A percentile compares a stretch with the other conserved stretches of the same genome.
These are phyloP conservation scores for Eunapius fragilis DNA, from an alignment of 37 sponge, comb jelly and placozoan species.

Conservation along the genomic window DNA sequence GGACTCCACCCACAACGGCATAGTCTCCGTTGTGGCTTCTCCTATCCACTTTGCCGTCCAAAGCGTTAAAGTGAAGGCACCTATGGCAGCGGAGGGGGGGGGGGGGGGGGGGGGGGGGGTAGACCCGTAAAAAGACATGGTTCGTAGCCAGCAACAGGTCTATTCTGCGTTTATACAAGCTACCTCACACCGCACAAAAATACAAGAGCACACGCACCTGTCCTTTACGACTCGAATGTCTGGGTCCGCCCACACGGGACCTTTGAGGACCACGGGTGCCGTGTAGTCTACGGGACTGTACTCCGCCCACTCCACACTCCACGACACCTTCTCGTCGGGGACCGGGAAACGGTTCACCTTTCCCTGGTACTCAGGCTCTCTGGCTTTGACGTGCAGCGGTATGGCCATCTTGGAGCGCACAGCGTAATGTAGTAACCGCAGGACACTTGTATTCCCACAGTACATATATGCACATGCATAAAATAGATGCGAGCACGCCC, in stretches of 20 bases:
- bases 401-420: not conserved
- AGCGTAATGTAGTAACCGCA: too few relatives aligned
- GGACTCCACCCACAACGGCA: slow-evolving; percentile 53
- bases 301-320: slow-evolving; percentile 86
- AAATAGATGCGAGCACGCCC: too few relatives aligned
- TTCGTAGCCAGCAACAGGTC: too few relatives aligned
- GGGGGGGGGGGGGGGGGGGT: too few relatives aligned
- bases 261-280: slow-evolving; percentile 55
- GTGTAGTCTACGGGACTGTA: slow-evolving; percentile 95
- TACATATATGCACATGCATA: too few relatives aligned
- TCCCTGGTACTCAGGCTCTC: slow-evolving; percentile 49
- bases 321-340: slow-evolving; percentile 90
- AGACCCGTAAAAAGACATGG: too few relatives aligned
- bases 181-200: too few relatives aligned
- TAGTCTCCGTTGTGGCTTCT: slow-evolving; percentile 77
- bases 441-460: too few relatives aligned
- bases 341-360: slow-evolving; percentile 81
- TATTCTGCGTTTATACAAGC: not conserved
- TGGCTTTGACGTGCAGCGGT: slow-evolving; percentile 29
- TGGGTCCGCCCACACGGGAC: slow-evolving; percentile 89
- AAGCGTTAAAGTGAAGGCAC: slow-evolving; percentile 63
- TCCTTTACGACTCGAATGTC: slow-evolving; percentile 64
- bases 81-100: too few relatives aligned
- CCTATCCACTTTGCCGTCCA: slow-evolving; percentile 93
- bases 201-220: too few relatives aligned